Conservation (phyloP, 2,888 invertebrate genomes). For the Pammene aurita region DNA sequence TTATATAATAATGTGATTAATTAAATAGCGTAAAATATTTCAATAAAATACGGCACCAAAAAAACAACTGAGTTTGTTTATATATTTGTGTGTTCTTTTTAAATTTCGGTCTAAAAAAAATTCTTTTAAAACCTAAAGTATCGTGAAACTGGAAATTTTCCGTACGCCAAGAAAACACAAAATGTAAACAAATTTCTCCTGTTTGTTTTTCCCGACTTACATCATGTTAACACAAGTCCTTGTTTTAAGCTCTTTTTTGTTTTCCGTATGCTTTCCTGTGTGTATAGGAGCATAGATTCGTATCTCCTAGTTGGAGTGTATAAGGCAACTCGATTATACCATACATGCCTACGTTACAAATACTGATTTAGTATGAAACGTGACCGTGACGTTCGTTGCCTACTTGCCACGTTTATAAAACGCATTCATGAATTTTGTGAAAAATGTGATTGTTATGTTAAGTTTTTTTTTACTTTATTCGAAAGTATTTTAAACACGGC, state of each 20-base stretch:
- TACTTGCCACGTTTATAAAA: too few relatives aligned
- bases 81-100: neutral
- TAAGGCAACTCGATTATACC: neutral
- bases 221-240: constrained; percentile 56
- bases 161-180: constrained; percentile 20
- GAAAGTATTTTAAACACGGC: too few relatives aligned
- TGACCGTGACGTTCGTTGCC: too few relatives aligned
- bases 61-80: too few relatives aligned
- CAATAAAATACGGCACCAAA: too few relatives aligned
- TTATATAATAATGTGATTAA: too few relatives aligned
- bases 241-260: constrained; percentile 58
- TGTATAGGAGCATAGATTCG: constrained; percentile 44
- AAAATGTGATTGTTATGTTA: too few relatives aligned
- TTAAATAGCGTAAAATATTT: too few relatives aligned
- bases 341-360: neutral
- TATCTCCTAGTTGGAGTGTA: neutral
- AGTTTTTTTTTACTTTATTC: too few relatives aligned
- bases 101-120: neutral
- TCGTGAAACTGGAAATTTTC: constrained; percentile 7
- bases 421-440: too few relatives aligned
- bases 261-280: constrained; percentile 48
- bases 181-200: constrained; percentile 15
- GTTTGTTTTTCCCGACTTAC: constrained; percentile 46
- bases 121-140: neutral
- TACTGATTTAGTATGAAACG: neutral